These are phyloP conservation scores for Chydorus sphaericus DNA, from an alignment of 2,888 invertebrate species.

Conservation along the genomic window DNA sequence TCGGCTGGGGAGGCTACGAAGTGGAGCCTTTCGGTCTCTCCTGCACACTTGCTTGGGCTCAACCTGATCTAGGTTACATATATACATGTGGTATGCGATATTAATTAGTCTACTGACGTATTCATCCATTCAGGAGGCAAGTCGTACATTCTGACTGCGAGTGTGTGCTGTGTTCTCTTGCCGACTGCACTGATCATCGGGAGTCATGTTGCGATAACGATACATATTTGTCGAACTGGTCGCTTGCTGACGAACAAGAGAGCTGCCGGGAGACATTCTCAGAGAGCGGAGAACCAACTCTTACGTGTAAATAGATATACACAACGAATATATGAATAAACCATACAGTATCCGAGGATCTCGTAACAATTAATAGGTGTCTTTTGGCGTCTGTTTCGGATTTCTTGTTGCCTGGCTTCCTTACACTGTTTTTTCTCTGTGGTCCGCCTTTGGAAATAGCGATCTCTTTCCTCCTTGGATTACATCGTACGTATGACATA, in stretches of 20 bases:
- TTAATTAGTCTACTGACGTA: too few relatives aligned
- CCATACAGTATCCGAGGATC: too few relatives aligned
- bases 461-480: constrained; percentile 18
- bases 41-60: constrained; percentile 21
- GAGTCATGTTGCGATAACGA: constrained; percentile 19
- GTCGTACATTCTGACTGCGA: constrained; percentile 17
- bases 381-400: constrained; percentile 18
- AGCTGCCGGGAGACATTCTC: constrained; percentile 13
- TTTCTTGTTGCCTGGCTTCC: constrained; percentile 21
- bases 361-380: too few relatives aligned
- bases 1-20: constrained; percentile 19
- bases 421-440: constrained; percentile 18
- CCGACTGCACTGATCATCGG: constrained; percentile 18
- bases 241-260: constrained; percentile 13
- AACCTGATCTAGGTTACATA: too few relatives aligned
- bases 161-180: constrained; percentile 17
- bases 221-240: constrained; percentile 17
- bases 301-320: constrained; percentile 2
- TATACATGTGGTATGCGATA: too few relatives aligned
- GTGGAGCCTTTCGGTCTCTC: constrained; percentile 21
- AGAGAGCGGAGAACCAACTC: constrained; percentile 9
- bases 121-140: constrained; percentile 17
- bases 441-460: constrained; percentile 17
- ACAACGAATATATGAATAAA: too few relatives aligned
- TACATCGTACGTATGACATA: constrained; percentile 19